Conservation (phyloP, 1,140 invertebrate species). For the Diprion similis region DNA sequence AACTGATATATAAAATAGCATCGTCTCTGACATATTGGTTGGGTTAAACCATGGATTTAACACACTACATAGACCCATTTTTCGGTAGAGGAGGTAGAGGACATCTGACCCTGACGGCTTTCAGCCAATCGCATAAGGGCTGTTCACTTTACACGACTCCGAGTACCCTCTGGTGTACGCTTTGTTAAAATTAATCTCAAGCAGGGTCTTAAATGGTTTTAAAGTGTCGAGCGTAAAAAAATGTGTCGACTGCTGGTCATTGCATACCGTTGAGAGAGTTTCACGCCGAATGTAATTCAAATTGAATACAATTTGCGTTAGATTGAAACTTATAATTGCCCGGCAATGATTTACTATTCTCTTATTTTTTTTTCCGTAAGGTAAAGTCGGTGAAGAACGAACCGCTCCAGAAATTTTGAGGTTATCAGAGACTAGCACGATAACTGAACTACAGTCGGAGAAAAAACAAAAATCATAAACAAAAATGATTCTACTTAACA, state of each 20-base stretch:
- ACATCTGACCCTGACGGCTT: no score
- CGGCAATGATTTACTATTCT: neutral
- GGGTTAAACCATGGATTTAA: neutral
- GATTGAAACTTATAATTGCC: neutral
- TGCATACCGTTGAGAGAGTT: neutral
- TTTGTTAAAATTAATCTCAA: no score
- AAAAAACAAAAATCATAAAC: neutral
- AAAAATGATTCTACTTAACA: neutral
- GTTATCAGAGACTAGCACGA: neutral
- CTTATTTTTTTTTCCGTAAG: neutral
- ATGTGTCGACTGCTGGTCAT: neutral
- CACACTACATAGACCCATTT: no score
- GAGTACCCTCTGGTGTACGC: no score
- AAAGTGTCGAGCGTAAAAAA: no score
- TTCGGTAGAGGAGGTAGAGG: no score
- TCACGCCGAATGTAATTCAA: neutral
- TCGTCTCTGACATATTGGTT: constrained; percentile 1
- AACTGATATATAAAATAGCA: neutral
- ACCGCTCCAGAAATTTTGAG: neutral
- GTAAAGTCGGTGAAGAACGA: neutral
- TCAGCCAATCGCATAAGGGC: no score
- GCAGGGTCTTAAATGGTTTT: no score
- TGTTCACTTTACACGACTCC: no score
- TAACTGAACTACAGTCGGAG: neutral
- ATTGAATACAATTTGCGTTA: no score